A percentile compares a stretch with the other conserved stretches of the same genome.
phyloP scores from a whole-genome alignment of 1,140 invertebrate species.

The Hirudo medicinalis region DNA sequence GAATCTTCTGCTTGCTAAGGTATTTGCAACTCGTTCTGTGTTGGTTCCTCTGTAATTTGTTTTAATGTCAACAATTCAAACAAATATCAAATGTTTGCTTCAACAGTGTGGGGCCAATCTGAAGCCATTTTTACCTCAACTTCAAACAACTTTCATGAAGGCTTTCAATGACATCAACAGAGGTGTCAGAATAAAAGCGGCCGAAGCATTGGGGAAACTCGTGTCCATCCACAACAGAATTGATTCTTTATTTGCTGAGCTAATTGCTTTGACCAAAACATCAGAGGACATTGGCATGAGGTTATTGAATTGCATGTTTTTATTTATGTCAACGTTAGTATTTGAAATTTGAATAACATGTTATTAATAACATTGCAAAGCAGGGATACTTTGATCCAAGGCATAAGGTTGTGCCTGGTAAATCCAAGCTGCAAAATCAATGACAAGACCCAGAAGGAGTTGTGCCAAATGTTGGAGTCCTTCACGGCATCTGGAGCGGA shows the following conservation, averaged over 20 bases:
- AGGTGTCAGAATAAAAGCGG: conserved; percentile 74
- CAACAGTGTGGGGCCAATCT: conserved; percentile 59
- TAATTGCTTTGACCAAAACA: conserved; percentile 70
- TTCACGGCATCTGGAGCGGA: conserved; percentile 63
- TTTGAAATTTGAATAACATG: no score
- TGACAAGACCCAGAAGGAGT: conserved; percentile 58
- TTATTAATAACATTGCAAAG: conserved; percentile 8
- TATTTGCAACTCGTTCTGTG: conserved; percentile 15
- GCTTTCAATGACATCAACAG: conserved; percentile 75
- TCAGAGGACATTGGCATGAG: conserved; percentile 66
- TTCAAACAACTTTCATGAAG: conserved; percentile 94
- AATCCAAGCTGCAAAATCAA: conserved; percentile 78
- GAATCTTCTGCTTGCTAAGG: conserved; percentile 63
- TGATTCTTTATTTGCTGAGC: conserved; percentile 71
- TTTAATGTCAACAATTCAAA: background rate
- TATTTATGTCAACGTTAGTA: no score
- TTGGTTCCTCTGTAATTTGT: background rate
- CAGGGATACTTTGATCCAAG: conserved; percentile 80
- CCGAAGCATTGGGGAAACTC: conserved; percentile 69
- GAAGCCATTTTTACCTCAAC: conserved; percentile 92
- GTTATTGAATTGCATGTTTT: conserved; percentile 32
- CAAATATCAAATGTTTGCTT: background rate
- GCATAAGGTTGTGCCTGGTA: conserved; percentile 64
- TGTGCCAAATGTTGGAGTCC: conserved; percentile 57
- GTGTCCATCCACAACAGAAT: conserved; percentile 76